Conservation (phyloP, 2,113 vertebrate species). For the Mustela lutreola region DNA sequence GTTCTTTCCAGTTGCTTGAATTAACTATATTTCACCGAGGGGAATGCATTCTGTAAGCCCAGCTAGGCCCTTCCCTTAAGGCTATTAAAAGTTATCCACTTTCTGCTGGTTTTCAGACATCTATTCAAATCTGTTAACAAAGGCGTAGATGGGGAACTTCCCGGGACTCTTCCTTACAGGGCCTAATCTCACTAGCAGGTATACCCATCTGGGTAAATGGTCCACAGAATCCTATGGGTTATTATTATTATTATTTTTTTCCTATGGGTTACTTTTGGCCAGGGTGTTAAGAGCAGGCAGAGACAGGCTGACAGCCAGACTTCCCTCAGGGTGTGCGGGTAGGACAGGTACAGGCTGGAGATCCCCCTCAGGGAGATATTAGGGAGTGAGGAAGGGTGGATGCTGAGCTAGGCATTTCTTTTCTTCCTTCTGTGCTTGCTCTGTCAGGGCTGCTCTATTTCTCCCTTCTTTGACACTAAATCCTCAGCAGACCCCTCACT, state of each 20-base stretch:
- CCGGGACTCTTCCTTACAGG: neutral
- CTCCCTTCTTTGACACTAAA: neutral
- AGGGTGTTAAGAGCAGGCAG: neutral
- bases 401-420: too few species aligned
- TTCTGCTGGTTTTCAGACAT: neutral
- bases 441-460: neutral
- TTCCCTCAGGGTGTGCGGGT: neutral
- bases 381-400: neutral
- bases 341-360: neutral
- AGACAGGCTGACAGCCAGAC: neutral
- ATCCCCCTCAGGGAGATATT: rapidly evolving
- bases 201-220: rapidly evolving
- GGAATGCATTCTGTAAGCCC: too few species aligned
- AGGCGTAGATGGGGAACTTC: neutral
- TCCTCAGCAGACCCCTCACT: neutral
- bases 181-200: neutral
- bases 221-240: neutral
- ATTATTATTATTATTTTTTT: neutral
- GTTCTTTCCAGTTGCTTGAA: neutral
- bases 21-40: neutral
- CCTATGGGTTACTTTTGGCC: neutral
- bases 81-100: neutral
- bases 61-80: neutral
- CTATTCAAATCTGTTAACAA: neutral
- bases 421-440: neutral